Evolutionary conservation across 2,113 vertebrate genomes (phyloP), one percentile per base, ranked within the genome.

Genomic region (Nothoprocta pentlandii): DNA sequence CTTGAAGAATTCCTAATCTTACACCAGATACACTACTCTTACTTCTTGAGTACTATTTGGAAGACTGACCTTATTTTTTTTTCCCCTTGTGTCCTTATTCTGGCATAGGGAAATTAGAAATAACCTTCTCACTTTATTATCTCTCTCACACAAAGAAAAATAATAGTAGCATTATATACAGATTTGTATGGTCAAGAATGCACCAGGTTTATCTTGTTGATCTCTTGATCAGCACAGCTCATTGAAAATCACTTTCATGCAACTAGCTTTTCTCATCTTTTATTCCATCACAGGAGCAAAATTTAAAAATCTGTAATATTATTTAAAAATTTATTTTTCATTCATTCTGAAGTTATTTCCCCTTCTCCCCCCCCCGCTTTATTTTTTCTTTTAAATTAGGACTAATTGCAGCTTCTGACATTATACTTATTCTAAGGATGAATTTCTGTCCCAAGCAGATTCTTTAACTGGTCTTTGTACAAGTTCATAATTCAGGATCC

Each of bases 1-100:
- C 58, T 76, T 68, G 74, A 84, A 90, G 74, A 86, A 92, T n/a
- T 36, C 49, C n/a, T 62, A n/a, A 90, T 89, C 67, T 87, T 67
- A 63, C 36, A 73, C 62, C 63, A 36, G 62, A n/a, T 2, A 71
- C 34, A 36, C 26, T 16, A 25, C 21, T 0, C 70, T 53, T 76
- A 76, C 9, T 81, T 3, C 1, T 58, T 44, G 63, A 63, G 25
- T 19, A 54, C 32, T n/a, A 20, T 42, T 32, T 79, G 49, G 54
- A 63, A 85, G 70, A 49, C 34, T 93, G 77, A 20, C 58, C 91
- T 56, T 54, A 76, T 73, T 54, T 11, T 36, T 54, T 7, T n/a
- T 90, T 81, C 75, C 84, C 44, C 36, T 87, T 30, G 21, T 64
- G 49, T 22, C 16, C 17, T 14, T 66, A 1, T 66, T 19, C 64